Conservation (phyloP, 2,797 vertebrate species). For the Staurois parvus region DNA sequence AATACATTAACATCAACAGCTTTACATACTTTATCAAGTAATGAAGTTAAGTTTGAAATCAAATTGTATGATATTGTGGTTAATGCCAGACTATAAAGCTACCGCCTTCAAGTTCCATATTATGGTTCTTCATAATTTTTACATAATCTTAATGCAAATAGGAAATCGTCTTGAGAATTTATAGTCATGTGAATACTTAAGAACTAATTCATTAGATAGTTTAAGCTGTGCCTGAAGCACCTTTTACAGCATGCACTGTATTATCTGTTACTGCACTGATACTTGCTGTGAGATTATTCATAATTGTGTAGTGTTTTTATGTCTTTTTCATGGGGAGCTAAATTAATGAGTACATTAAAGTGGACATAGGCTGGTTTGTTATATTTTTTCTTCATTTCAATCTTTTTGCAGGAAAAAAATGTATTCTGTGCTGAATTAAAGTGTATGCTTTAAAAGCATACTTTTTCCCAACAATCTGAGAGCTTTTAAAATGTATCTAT, state of each 20-base stretch:
- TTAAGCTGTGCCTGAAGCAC: conserved; percentile 54
- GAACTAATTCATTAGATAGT: conserved; percentile 54
- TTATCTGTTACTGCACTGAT: conserved; percentile 56
- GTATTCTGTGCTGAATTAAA: neutral
- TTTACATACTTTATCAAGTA: neutral
- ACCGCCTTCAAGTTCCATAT: conserved; percentile 14
- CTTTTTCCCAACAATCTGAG: neutral
- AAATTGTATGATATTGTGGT: neutral
- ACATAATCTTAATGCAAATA: conserved; percentile 52
- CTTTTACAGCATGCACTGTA: conserved; percentile 17
- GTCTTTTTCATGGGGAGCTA: conserved; percentile 50
- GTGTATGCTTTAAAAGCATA: neutral
- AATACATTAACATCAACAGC: neutral
- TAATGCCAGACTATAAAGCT: conserved; percentile 10
- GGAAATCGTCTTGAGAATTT: conserved; percentile 45
- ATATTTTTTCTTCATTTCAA: neutral
- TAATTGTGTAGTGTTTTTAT: conserved; percentile 53
- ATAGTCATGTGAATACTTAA: conserved; percentile 43
- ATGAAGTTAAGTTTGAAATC: conserved; percentile 14
- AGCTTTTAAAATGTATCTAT: no score
- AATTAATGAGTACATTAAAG: neutral
- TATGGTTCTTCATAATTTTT: conserved; percentile 31
- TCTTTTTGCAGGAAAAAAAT: conserved; percentile 2
- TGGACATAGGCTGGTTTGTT: neutral
- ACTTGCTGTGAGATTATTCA: conserved; percentile 48